phyloP scores from a whole-genome alignment of 2,113 vertebrate species.

The Oreocharis arfaki region DNA sequence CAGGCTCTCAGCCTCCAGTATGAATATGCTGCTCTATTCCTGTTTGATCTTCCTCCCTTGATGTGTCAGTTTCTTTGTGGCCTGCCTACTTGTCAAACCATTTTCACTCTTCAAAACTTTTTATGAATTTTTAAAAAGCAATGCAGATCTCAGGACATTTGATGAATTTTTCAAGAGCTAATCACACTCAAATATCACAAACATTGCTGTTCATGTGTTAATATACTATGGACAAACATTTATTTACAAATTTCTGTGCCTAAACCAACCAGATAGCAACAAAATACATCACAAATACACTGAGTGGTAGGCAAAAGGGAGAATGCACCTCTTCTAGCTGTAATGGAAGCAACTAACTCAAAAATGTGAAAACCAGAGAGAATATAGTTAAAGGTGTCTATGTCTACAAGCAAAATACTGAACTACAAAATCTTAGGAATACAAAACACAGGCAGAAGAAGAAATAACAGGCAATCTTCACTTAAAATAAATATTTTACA shows the following conservation, averaged over 20 bases:
- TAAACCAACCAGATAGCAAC: background rate
- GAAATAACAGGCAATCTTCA: background rate
- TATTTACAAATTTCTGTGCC: constrained; percentile 54
- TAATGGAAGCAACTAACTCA: background rate
- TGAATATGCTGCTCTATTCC: constrained; percentile 62
- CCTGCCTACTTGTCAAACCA: constrained; percentile 72
- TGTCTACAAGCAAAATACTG: background rate
- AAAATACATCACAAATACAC: constrained; percentile 23
- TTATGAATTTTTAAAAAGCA: constrained; percentile 71
- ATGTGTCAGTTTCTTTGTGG: constrained; percentile 75
- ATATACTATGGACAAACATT: constrained; percentile 56
- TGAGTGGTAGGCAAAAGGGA: background rate
- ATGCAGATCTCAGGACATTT: constrained; percentile 55
- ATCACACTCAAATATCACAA: constrained; percentile 56
- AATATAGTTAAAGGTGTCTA: background rate
- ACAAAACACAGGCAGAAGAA: background rate
- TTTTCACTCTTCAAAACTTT: constrained; percentile 75
- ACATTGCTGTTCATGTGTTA: constrained; percentile 41
- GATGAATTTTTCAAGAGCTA: constrained; percentile 70
- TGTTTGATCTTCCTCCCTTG: constrained; percentile 77
- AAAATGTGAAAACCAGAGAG: background rate
- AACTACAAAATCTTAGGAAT: background rate
- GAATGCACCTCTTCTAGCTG: background rate
- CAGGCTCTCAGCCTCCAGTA: constrained; percentile 55
- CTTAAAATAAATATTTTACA: background rate